These are phyloP conservation scores for Pecten maximus DNA, from an alignment of 2,888 invertebrate genomes.

Conservation along the genomic window DNA sequence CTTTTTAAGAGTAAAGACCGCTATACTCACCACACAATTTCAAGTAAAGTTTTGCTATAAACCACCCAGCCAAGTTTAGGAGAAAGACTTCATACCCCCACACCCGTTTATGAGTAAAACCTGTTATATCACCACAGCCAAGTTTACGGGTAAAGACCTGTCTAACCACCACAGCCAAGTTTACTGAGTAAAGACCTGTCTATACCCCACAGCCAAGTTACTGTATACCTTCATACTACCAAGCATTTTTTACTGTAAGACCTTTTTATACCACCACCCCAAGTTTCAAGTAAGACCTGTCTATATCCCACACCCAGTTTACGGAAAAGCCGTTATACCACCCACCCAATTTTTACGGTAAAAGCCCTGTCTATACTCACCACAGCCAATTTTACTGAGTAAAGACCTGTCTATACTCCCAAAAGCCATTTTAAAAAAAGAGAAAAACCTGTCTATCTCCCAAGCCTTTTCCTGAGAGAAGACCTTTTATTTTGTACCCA, in stretches of 20 bases:
- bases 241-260: not conserved
- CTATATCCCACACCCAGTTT: not conserved
- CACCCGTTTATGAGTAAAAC: too few relatives aligned
- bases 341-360: not conserved
- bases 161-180: conserved; percentile 75
- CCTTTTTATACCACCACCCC: not conserved
- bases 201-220: conserved; percentile 39
- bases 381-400: conserved; percentile 60
- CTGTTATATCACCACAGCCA: too few relatives aligned
- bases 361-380: conserved; percentile 47
- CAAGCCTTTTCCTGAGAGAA: conserved; percentile 80
- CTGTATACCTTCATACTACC: not conserved
- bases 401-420: conserved; percentile 82
- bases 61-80: too few relatives aligned
- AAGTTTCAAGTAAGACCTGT: not conserved
- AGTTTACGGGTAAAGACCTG: too few relatives aligned
- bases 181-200: not conserved
- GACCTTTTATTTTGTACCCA: conserved; percentile 83
- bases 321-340: not conserved
- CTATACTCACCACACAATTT: too few relatives aligned
- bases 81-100: too few relatives aligned
- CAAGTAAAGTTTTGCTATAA: too few relatives aligned
- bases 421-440: too few relatives aligned
- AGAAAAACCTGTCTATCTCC: conserved; percentile 76
- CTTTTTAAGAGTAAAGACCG: too few relatives aligned